phyloP scores from a whole-genome alignment of 2,888 invertebrate species.

The Antheraea yamamai region DNA sequence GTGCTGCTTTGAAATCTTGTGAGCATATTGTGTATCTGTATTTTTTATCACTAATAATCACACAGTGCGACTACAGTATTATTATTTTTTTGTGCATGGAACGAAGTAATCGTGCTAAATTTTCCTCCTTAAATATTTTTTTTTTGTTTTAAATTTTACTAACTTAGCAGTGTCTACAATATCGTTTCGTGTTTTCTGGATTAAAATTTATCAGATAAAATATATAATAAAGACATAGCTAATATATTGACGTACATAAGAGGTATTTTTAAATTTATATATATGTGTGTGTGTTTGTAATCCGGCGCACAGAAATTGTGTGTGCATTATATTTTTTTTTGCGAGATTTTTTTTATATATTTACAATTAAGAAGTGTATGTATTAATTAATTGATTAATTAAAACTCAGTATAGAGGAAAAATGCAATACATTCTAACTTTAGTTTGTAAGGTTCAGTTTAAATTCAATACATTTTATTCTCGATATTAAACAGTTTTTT shows the following conservation, averaged over 20 bases:
- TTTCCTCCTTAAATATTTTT: not conserved
- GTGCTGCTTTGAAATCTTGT: conserved; percentile 11
- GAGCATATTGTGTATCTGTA: not conserved
- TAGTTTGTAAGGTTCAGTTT: conserved; percentile 59
- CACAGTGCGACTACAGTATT: conserved; percentile 6
- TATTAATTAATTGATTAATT: conserved; percentile 43
- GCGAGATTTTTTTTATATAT: conserved; percentile 51
- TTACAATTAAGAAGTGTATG: conserved; percentile 40
- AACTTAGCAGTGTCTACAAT: not conserved
- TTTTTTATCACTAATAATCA: not conserved
- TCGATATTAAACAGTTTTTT: conserved; percentile 5
- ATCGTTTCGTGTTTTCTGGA: not conserved
- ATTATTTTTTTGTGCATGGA: not conserved
- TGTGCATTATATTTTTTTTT: conserved; percentile 54
- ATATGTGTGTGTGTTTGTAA: conserved; percentile 6
- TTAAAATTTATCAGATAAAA: conserved; percentile 1
- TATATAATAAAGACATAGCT: conserved; percentile 10
- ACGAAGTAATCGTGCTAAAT: not conserved
- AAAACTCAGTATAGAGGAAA: conserved; percentile 51
- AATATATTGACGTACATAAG: conserved; percentile 19
- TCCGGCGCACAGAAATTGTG: conserved; percentile 55
- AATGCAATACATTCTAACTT: conserved; percentile 72
- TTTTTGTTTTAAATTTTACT: not conserved
- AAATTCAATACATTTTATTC: conserved; percentile 6
- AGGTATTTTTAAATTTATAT: not conserved